Percentiles rank a stretch among this genome's conserved stretches.
phyloP scores from a whole-genome alignment of 1,140 invertebrate genomes.

The Drosophila oshimai region DNA sequence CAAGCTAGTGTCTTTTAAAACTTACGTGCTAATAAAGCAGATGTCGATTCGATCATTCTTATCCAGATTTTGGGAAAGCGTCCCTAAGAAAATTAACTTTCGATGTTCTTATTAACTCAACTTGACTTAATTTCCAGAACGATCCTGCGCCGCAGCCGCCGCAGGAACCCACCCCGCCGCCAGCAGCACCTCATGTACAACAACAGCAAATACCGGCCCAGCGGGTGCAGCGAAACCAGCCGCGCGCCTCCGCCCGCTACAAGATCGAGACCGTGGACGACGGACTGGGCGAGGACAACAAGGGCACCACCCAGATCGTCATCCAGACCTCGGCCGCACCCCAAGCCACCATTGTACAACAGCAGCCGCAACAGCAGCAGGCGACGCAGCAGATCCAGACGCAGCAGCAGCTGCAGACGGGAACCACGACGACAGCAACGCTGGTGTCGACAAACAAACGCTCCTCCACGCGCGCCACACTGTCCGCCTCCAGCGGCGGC shows the following conservation, averaged over 20 bases:
- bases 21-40: too few species aligned
- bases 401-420: slow-evolving; percentile 67
- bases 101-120: background rate
- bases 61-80: too few species aligned
- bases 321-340: slow-evolving; percentile 73
- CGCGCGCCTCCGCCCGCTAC: slow-evolving; percentile 59
- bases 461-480: slow-evolving; percentile 58
- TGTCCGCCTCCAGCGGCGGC: slow-evolving; percentile 32
- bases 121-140: slow-evolving; percentile 48
- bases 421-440: slow-evolving; percentile 74
- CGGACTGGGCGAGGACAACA: slow-evolving; percentile 68
- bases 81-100: background rate
- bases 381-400: slow-evolving; percentile 58
- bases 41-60: too few species aligned
- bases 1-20: too few species aligned
- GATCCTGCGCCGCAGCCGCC: slow-evolving; percentile 72
- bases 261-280: slow-evolving; percentile 82
- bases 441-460: slow-evolving; percentile 76
- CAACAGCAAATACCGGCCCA: slow-evolving; percentile 65
- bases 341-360: slow-evolving; percentile 74
- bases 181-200: slow-evolving; percentile 74
- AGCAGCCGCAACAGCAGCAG: slow-evolving; percentile 48
- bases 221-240: slow-evolving; percentile 66
- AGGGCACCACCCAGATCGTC: slow-evolving; percentile 78
- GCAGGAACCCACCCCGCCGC: slow-evolving; percentile 66